Conservation (phyloP, 2,888 invertebrate species). For the Drosophila borealis region DNA sequence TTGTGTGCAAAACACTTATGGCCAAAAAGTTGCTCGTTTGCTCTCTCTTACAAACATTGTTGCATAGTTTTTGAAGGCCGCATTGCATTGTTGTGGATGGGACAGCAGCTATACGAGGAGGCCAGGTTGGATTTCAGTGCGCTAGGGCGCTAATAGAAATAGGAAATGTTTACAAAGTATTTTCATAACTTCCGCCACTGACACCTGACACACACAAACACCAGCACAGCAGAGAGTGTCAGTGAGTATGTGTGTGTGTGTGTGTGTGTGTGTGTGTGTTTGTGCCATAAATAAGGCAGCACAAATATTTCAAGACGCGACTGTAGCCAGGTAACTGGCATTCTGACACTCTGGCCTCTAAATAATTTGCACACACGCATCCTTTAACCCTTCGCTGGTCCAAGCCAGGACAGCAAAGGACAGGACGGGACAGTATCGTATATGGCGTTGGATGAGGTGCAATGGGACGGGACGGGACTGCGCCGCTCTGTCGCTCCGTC, state of each 20-base stretch:
- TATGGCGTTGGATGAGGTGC: constrained; percentile 7
- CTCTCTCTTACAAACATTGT: constrained; percentile 72
- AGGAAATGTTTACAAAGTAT: constrained; percentile 84
- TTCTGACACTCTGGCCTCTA: constrained; percentile 75
- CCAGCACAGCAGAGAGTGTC: constrained; percentile 7
- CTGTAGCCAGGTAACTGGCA: constrained; percentile 60
- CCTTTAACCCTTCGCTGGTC: constrained; percentile 59
- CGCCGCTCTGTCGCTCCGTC: constrained; percentile 45
- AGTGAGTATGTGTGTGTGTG: constrained; percentile 27
- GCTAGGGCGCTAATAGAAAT: constrained; percentile 73
- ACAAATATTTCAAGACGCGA: constrained; percentile 66
- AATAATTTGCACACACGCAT: constrained; percentile 76
- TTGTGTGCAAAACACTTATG: constrained; percentile 69
- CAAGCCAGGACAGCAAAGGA: constrained; percentile 17
- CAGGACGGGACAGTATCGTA: constrained; percentile 1
- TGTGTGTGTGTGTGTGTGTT: constrained; percentile 30
- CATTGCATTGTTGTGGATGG: constrained; percentile 38
- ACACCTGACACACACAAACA: constrained; percentile 75
- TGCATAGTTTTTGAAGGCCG: constrained; percentile 76
- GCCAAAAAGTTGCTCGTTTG: constrained; percentile 68
- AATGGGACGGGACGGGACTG: constrained; percentile 37
- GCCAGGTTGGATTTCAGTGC: constrained; percentile 25
- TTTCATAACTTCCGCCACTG: constrained; percentile 84
- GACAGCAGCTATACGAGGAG: not conserved
- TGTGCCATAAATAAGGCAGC: constrained; percentile 69